Conservation (phyloP, 2,113 vertebrate species). For the Apteryx mantelli region DNA sequence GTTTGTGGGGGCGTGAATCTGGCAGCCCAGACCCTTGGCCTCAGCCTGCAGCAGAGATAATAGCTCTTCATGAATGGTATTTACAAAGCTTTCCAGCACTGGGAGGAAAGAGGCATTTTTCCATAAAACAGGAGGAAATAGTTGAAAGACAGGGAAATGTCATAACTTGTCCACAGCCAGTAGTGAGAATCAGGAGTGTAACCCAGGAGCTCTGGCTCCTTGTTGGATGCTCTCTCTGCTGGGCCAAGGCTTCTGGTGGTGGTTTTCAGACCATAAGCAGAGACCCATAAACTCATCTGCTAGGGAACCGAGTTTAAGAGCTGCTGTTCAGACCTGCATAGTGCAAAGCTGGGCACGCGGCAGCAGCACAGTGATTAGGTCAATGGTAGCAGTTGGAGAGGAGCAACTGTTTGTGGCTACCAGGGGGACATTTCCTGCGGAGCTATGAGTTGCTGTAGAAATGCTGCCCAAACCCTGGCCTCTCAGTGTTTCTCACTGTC, state of each 20-base stretch:
- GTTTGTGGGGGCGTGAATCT: not conserved
- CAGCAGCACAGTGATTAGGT: not conserved
- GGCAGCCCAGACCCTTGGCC: not conserved
- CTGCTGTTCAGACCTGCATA: not conserved
- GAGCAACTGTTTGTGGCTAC: not conserved
- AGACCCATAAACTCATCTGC: not conserved
- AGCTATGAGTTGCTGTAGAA: not conserved
- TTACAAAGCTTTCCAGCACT: not conserved
- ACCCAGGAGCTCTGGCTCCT: not conserved
- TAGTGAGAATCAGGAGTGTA: fast-evolving
- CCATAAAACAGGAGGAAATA: not conserved
- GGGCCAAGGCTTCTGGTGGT: not conserved
- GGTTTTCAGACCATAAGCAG: not conserved
- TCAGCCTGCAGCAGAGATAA: not conserved
- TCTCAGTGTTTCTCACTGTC: not conserved
- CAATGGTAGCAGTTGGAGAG: not conserved
- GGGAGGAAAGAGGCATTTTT: not conserved
- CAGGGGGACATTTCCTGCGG: fast-evolving
- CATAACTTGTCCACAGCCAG: not conserved
- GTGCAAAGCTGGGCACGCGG: not conserved
- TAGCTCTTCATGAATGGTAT: not conserved
- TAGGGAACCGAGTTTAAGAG: not conserved
- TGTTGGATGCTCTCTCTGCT: not conserved
- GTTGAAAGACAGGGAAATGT: not conserved
- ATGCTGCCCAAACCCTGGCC: not conserved